Conservation (phyloP, 2,888 invertebrate species). For the Bimastos eiseni region DNA sequence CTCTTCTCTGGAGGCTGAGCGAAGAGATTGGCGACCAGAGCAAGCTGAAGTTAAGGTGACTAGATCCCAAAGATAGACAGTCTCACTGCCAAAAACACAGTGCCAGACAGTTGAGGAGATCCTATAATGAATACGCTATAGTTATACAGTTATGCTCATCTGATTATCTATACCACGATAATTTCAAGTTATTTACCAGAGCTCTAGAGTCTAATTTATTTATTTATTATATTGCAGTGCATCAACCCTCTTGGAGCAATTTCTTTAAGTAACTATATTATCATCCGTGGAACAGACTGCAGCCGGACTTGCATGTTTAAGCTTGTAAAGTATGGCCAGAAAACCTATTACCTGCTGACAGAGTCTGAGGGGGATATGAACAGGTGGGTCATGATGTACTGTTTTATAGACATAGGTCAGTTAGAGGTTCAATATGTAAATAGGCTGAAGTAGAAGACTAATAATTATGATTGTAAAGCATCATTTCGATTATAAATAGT, state of each 20-base stretch:
- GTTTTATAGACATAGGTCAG: not conserved
- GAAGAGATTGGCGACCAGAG: no score
- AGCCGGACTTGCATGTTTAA: conserved; percentile 60
- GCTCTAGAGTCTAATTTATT: conserved; percentile 14
- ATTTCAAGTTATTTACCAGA: not conserved
- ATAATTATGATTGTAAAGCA: not conserved
- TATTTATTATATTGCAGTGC: conserved; percentile 47
- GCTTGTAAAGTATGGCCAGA: conserved; percentile 63
- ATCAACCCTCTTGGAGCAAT: conserved; percentile 81
- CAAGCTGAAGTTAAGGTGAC: no score
- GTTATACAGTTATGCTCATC: no score
- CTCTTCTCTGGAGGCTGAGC: no score
- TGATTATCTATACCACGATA: no score
- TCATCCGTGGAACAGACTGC: conserved; percentile 69
- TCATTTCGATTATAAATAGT: not conserved
- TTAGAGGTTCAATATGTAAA: not conserved
- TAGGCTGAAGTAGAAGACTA: not conserved
- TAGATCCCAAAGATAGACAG: no score
- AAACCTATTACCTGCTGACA: conserved; percentile 79
- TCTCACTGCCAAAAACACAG: no score
- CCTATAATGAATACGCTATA: no score
- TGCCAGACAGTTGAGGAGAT: no score
- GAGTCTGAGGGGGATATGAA: conserved; percentile 74
- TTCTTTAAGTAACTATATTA: conserved; percentile 80
- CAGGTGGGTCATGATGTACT: conserved; percentile 58